Conservation (phyloP, 2,888 invertebrate species). For the Drosophila algonquin region DNA sequence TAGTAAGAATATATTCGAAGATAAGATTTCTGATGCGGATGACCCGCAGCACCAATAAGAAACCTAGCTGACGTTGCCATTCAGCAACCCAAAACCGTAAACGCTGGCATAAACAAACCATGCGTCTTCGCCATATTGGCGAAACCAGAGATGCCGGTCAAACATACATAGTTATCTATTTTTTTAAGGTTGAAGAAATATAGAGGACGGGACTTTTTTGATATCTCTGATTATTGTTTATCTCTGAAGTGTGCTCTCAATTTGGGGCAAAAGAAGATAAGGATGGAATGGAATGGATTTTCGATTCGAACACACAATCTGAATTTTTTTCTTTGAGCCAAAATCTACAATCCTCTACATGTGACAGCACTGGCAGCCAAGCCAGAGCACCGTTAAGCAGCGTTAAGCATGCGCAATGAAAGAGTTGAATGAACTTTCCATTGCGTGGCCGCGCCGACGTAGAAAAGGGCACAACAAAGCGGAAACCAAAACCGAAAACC, state of each 20-base stretch:
- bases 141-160: slow-evolving; percentile 21
- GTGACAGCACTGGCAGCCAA: slow-evolving; percentile 22
- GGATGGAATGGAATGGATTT: not conserved
- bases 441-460: slow-evolving; percentile 63
- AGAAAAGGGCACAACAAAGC: slow-evolving; percentile 49
- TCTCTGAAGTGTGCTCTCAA: slow-evolving; percentile 30
- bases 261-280: slow-evolving; percentile 20
- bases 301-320: not conserved
- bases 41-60: slow-evolving; percentile 35
- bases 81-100: slow-evolving; percentile 16
- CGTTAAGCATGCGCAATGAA: slow-evolving; percentile 53
- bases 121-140: slow-evolving; percentile 54
- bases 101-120: slow-evolving; percentile 58
- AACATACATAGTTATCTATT: slow-evolving; percentile 18
- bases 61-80: slow-evolving; percentile 48
- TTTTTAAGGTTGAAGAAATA: slow-evolving; percentile 6
- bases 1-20: slow-evolving; percentile 20
- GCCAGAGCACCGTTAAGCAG: slow-evolving; percentile 53
- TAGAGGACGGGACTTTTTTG: slow-evolving; percentile 12
- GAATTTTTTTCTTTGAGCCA: not conserved
- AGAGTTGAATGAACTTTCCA: slow-evolving; percentile 72
- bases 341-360: not conserved
- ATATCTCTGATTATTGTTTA: slow-evolving; percentile 23
- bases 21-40: slow-evolving; percentile 51
- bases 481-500: slow-evolving; percentile 50